These are phyloP conservation scores for Notarius lentiginosus DNA, from an alignment of 2,113 vertebrate species.

Conservation along the genomic window DNA sequence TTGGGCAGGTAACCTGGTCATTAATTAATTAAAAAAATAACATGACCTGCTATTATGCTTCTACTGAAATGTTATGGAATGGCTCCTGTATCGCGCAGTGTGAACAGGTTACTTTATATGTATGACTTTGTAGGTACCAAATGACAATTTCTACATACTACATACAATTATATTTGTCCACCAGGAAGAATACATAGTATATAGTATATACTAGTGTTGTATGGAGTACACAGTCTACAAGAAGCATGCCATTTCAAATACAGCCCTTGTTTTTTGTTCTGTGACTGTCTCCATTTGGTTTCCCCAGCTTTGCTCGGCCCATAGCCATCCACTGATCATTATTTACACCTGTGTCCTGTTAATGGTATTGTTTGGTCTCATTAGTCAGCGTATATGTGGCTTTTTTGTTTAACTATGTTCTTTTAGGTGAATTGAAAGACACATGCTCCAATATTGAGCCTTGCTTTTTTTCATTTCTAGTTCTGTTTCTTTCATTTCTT, in stretches of 20 bases:
- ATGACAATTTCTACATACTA: not conserved
- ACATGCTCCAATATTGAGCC: too few relatives aligned
- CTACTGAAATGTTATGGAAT: not conserved
- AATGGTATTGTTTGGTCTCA: not conserved
- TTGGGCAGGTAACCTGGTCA: too few relatives aligned
- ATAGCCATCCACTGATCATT: not conserved
- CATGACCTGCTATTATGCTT: not conserved
- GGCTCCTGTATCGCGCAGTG: not conserved
- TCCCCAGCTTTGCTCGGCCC: too few relatives aligned
- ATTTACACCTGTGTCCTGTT: not conserved
- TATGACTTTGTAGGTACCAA: not conserved
- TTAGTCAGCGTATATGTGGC: not conserved
- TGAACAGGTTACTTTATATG: not conserved
- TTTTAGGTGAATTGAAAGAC: not conserved
- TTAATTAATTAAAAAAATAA: too few relatives aligned
- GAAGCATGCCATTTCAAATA: not conserved
- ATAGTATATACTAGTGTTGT: not conserved
- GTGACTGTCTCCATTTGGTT: not conserved
- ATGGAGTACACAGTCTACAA: not conserved
- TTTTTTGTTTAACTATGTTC: not conserved
- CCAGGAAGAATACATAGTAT: not conserved
- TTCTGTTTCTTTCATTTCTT: not conserved
- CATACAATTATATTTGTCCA: not conserved
- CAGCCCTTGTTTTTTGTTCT: not conserved
- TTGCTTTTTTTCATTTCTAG: not conserved